phyloP scores from a whole-genome alignment of 2,113 vertebrate genomes.

The Calidris pygmaea region DNA sequence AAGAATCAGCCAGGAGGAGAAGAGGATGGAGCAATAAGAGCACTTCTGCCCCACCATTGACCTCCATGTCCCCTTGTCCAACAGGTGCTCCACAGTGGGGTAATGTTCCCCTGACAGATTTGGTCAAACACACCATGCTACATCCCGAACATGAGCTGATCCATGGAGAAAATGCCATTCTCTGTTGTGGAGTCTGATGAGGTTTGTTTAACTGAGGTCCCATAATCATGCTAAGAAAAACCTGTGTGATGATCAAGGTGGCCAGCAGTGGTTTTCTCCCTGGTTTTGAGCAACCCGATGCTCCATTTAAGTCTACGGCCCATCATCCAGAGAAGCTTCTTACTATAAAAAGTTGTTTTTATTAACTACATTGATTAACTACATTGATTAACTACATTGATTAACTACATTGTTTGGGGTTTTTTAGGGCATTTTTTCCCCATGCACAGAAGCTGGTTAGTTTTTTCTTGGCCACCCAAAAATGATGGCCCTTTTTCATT shows the following conservation, averaged over 20 bases:
- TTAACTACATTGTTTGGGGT: neutral
- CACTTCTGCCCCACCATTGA: neutral
- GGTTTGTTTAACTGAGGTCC: neutral
- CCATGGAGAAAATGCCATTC: neutral
- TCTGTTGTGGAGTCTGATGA: neutral
- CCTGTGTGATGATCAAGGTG: neutral
- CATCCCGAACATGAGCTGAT: fast-evolving
- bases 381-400: neutral
- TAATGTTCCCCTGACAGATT: neutral
- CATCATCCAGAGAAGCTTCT: neutral
- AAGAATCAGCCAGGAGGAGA: neutral
- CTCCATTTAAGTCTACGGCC: neutral
- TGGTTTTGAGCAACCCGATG: neutral
- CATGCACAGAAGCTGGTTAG: neutral
- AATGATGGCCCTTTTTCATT: neutral
- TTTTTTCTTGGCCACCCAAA: neutral
- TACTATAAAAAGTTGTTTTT: neutral
- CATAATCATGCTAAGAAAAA: neutral
- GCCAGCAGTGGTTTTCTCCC: neutral
- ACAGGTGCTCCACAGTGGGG: neutral
- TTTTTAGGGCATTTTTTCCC: neutral
- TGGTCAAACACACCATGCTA: neutral
- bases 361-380: neutral
- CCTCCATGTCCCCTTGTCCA: neutral
- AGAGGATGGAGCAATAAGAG: neutral